Percentiles rank a stretch among this genome's conserved stretches.
These are phyloP conservation scores for Oscheius sp. DNA, from an alignment of 2,888 invertebrate genomes.

Conservation along the genomic window DNA sequence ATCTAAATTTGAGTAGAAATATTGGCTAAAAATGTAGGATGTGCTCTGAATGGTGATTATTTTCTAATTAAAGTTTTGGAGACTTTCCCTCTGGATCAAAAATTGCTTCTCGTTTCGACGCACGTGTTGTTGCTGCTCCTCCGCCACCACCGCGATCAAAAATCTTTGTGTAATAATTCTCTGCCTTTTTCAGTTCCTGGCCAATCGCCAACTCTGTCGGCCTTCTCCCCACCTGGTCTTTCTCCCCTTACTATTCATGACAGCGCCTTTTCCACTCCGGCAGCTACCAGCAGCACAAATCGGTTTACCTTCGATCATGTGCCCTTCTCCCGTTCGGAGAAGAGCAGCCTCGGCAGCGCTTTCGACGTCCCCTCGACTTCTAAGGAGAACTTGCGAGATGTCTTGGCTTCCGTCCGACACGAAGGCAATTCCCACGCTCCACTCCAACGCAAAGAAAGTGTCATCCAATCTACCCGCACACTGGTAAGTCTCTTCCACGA, in stretches of 20 bases:
- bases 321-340: slow-evolving; percentile 31
- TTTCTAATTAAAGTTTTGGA: too few species aligned
- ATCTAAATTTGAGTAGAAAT: too few species aligned
- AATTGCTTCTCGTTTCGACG: too few species aligned
- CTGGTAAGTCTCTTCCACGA: slow-evolving; percentile 9
- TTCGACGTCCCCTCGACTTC: slow-evolving; percentile 22
- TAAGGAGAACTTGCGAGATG: slow-evolving; percentile 9
- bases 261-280: slow-evolving; percentile 59
- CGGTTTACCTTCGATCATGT: slow-evolving; percentile 58
- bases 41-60: too few species aligned
- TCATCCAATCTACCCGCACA: slow-evolving; percentile 21
- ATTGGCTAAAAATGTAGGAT: too few species aligned
- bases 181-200: neutral
- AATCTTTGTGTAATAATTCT: too few species aligned
- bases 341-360: slow-evolving; percentile 18
- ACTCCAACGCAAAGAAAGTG: slow-evolving; percentile 26
- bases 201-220: slow-evolving; percentile 26
- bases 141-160: too few species aligned
- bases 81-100: too few species aligned
- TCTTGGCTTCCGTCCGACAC: slow-evolving; percentile 9
- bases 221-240: slow-evolving; percentile 64
- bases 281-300: slow-evolving; percentile 28
- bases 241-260: slow-evolving; percentile 65
- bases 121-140: too few species aligned
- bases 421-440: slow-evolving; percentile 14